Evolutionary conservation across 2,113 vertebrate species (phyloP), one percentile per base, ranked within the genome.

Genomic region (Stictonetta naevosa): DNA sequence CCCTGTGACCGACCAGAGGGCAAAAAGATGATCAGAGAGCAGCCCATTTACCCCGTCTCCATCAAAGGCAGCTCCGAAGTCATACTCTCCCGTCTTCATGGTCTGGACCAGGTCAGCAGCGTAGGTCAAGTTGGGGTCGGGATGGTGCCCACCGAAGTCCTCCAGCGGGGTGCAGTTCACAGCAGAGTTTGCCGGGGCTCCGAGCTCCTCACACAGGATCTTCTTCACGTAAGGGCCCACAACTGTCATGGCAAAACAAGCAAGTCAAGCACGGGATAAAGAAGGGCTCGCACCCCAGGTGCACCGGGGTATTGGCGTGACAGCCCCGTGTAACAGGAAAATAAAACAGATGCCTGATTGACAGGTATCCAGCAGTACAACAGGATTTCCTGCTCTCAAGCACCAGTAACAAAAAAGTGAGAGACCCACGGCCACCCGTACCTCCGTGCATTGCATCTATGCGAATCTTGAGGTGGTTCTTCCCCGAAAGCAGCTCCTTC

Each of bases 391-490:
- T 64, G 79, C 60, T 75, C n/a, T 36, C 84, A 21, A 28, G 25
- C 7, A 3, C 13, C 38, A 33, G 9, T 4, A 28, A 58, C 9
- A 72, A 62, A 78, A 63, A 52, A 83, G 40, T 11, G 26, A 53
- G 36, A 31, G 25, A 8, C 46, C 53, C 83, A 23, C 12, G 34
- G 1, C 38, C 50, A 6, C 10, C 52, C 81, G 3, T 96, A 99
- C 99, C 99, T 99, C 99, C 99, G 1, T 99, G 99, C 99, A 99
- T 99, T 59, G 99, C 99, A 44, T 99, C 99, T 33, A 99, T 98
- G 9, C 99, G 99, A 33, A 99, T 98, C 66, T 99, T 99, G 8
- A 99, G 98, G 90, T 98, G 98, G 90, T 98, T 98, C 23, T 98
- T 95, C 90, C 99, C 99, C 1, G 99, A 99, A 6, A 99, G 99